Evolutionary conservation across 2,113 vertebrate genomes (phyloP).

Genomic region (Pycnonotus jocosus): DNA sequence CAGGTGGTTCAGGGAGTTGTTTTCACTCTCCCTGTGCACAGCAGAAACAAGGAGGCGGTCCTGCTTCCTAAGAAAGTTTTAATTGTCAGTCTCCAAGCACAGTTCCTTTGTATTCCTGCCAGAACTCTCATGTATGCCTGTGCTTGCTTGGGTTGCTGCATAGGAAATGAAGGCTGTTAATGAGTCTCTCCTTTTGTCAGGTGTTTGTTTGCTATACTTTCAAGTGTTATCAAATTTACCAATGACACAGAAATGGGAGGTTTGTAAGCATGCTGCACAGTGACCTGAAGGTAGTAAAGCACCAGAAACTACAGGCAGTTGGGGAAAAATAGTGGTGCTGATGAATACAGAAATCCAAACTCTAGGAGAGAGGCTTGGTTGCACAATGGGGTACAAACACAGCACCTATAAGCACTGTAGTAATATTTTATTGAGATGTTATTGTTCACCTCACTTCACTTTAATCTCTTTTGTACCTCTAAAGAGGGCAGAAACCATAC

Average conservation of each 20-base stretch:
- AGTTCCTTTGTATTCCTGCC: conserved; percentile 53
- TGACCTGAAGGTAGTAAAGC: conserved; percentile 11
- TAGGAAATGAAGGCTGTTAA: conserved; percentile 59
- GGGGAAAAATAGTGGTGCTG: not conserved
- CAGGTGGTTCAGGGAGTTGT: conserved; percentile 37
- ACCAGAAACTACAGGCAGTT: not conserved
- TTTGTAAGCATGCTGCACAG: not conserved
- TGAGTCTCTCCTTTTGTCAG: conserved; percentile 53
- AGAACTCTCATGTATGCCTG: conserved; percentile 18
- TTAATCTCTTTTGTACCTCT: not conserved
- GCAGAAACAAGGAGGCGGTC: conserved; percentile 27
- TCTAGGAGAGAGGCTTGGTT: not conserved
- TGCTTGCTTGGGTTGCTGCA: conserved; percentile 39
- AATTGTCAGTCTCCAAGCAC: conserved; percentile 55
- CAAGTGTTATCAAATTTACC: conserved; percentile 51
- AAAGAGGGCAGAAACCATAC: not conserved
- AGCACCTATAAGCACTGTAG: not conserved
- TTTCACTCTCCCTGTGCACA: conserved; percentile 12
- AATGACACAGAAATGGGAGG: not conserved
- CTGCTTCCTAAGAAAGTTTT: conserved; percentile 50
- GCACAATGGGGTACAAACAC: not conserved
- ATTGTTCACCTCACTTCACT: not conserved
- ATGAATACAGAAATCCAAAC: not conserved
- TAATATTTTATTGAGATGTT: not conserved
- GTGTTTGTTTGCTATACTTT: conserved; percentile 43